phyloP scores from a whole-genome alignment of 2,113 vertebrate genomes.

The Onychostruthus taczanowskii region DNA sequence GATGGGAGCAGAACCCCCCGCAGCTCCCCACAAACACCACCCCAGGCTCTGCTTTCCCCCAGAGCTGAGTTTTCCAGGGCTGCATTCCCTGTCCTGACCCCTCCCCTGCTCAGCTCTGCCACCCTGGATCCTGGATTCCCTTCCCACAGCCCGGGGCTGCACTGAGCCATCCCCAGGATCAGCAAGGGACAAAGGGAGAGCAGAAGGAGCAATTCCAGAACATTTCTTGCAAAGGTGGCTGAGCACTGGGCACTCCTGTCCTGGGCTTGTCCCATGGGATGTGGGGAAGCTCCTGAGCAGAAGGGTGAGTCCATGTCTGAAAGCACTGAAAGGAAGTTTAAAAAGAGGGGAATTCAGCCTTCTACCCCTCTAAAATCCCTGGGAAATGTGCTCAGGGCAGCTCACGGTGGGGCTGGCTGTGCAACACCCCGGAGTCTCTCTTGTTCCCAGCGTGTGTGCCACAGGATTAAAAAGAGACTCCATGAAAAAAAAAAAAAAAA shows the following conservation, averaged over 20 bases:
- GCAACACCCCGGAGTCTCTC: not conserved
- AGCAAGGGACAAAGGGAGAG: not conserved
- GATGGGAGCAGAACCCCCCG: fast-evolving
- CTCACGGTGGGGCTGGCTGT: not conserved
- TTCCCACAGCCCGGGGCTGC: not conserved
- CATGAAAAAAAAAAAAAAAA: fast-evolving
- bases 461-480: not conserved
- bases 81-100: not conserved
- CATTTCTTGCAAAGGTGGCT: not conserved
- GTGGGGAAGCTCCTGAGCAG: not conserved
- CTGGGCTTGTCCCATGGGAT: fast-evolving
- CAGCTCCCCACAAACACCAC: not conserved
- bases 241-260: not conserved
- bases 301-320: not conserved
- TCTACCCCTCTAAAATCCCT: not conserved
- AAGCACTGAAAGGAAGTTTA: not conserved
- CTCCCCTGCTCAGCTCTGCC: not conserved
- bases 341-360: not conserved
- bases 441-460: not conserved
- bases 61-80: not conserved
- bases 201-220: not conserved
- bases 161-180: not conserved
- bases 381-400: not conserved
- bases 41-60: not conserved
- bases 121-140: not conserved